Evolutionary conservation across 2,797 vertebrate genomes (phyloP).

Genomic region (Sebastes oblongus): DNA sequence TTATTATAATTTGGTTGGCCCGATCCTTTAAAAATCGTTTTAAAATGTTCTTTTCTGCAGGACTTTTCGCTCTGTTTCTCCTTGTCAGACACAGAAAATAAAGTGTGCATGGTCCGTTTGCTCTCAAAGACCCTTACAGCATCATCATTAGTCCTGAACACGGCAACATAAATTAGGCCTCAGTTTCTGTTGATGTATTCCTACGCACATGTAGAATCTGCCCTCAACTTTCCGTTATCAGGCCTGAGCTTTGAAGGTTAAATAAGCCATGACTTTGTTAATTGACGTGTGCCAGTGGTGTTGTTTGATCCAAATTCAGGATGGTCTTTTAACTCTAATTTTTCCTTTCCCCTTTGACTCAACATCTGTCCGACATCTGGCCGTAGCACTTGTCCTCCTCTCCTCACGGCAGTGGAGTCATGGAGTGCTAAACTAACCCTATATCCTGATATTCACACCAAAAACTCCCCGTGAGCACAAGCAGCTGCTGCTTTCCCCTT

Average conservation of each 20-base stretch:
- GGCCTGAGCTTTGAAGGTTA: slow-evolving; percentile 24
- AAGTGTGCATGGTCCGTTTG: background rate
- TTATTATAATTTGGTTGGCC: background rate
- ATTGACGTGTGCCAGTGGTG: slow-evolving; percentile 19
- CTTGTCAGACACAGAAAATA: slow-evolving; percentile 20
- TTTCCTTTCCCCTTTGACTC: slow-evolving; percentile 9
- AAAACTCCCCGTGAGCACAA: slow-evolving; percentile 59
- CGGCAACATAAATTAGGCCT: background rate
- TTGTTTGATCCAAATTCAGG: slow-evolving; percentile 47
- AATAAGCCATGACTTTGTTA: slow-evolving; percentile 52
- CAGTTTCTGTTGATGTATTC: slow-evolving; percentile 32
- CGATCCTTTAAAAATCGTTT: background rate
- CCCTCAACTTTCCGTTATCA: slow-evolving; percentile 26
- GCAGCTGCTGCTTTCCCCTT: slow-evolving; percentile 56
- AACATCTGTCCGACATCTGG: slow-evolving; percentile 76
- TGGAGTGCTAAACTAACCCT: slow-evolving; percentile 32
- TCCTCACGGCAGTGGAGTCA: slow-evolving; percentile 38
- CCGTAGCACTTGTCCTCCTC: slow-evolving; percentile 24
- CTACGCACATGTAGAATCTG: slow-evolving; percentile 28
- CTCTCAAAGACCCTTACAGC: slow-evolving; percentile 16
- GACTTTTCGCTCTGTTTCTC: background rate
- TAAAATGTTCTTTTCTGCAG: background rate
- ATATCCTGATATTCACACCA: slow-evolving; percentile 36
- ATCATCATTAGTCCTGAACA: slow-evolving; percentile 35
- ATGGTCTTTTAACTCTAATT: slow-evolving; percentile 10